Base-by-base conservation (phyloP, 2,113 vertebrate species). In the Pagrus major region DNA sequence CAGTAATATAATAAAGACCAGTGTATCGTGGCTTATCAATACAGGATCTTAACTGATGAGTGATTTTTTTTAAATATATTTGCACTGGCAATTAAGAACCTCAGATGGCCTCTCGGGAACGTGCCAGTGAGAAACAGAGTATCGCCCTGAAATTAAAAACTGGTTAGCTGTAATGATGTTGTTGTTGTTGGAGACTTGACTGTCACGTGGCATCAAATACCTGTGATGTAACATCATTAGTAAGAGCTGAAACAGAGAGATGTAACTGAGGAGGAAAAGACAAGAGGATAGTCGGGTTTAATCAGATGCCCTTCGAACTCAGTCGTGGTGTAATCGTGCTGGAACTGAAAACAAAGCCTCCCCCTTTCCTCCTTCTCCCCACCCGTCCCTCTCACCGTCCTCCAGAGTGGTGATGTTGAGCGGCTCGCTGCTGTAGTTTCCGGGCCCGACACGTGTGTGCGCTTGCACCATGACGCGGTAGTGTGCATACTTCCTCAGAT, bases 351-450 rank as follows among this genome's bases (percentile, higher is more conserved):
- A 85, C 15, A 75, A 81, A 46, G 12, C 59, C 56, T 11, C 12
- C 39, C 39, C 35, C 15, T 21, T 39, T 67, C 7, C 52, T 15
- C 25, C 41, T 47, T n/a, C 12, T 46, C 67, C 44, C 49, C 31
- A 5, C 54, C 67, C 44, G 0, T 29, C 60, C 63, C 42, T 60
- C 90, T 94, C 93, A 95, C 95, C 94, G 55, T 96, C 95, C 88
- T 96, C 94, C 80, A 94, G 78, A 29, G 95, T 96, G 68, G 95
- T 96, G 88, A 96, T 90, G 91, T 96, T 95, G 76, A 96, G 90
- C n/a, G 93, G 86, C 42, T 95, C 92, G 46, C 94, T 95, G 88
- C 86, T 94, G 92, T 94, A 86, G 93, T 96, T 96, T 9, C 94
- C 94, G 0, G 91, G 76, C 68, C 95, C 94, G 11, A 89, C 86